phyloP scores from a whole-genome alignment of 2,113 vertebrate species.

The Monopterus albus region DNA sequence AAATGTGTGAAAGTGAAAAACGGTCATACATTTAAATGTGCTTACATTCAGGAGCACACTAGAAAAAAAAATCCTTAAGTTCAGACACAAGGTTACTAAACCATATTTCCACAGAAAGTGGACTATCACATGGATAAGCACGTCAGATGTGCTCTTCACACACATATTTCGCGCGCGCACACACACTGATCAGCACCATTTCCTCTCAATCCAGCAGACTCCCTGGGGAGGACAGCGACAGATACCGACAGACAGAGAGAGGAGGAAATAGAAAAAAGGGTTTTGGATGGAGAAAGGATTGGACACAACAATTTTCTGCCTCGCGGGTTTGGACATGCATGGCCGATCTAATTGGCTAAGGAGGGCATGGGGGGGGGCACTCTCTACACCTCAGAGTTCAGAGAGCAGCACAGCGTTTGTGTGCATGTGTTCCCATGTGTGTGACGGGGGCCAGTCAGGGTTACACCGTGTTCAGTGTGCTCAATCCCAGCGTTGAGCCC shows the following conservation, averaged over 20 bases:
- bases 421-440: slow-evolving; percentile 17
- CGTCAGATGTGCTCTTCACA: background rate
- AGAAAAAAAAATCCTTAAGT: background rate
- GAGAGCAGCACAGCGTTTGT: background rate
- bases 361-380: slow-evolving; percentile 25
- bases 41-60: background rate
- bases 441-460: background rate
- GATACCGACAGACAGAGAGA: slow-evolving; percentile 35
- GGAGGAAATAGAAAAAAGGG: slow-evolving; percentile 28
- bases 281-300: slow-evolving; percentile 48
- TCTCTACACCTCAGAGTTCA: slow-evolving; percentile 53
- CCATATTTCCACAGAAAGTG: background rate
- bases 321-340: slow-evolving; percentile 51
- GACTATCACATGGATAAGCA: slow-evolving; percentile 12
- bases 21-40: background rate
- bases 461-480: background rate
- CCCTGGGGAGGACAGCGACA: slow-evolving; percentile 39
- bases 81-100: background rate
- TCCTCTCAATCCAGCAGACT: slow-evolving; percentile 44
- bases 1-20: background rate
- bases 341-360: slow-evolving; percentile 59
- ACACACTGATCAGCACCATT: slow-evolving; percentile 51
- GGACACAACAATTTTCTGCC: slow-evolving; percentile 64
- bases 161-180: slow-evolving; percentile 4
- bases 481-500: background rate